phyloP scores from a whole-genome alignment of 2,113 vertebrate genomes.

The Anthoscopus minutus region DNA sequence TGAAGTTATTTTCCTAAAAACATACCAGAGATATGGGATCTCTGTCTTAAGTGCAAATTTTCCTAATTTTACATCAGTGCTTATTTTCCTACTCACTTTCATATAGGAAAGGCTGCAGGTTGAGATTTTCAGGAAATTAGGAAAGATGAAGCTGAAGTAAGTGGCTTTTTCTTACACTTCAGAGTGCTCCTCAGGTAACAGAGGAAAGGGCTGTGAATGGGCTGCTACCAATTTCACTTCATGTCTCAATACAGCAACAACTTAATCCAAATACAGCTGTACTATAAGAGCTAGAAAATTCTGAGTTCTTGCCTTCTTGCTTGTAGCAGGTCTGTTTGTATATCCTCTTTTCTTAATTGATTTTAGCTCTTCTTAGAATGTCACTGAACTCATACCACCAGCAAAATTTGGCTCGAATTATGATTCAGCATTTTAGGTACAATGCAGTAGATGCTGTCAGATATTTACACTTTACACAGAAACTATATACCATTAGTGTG shows the following conservation, averaged over 20 bases:
- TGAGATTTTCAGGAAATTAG: neutral
- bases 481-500: neutral
- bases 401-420: neutral
- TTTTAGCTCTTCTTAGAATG: neutral
- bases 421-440: neutral
- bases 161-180: neutral
- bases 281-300: neutral
- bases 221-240: neutral
- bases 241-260: neutral
- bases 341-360: neutral
- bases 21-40: neutral
- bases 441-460: neutral
- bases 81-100: neutral
- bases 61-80: neutral
- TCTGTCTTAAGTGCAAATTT: neutral
- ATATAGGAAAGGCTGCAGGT: neutral
- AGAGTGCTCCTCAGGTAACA: neutral
- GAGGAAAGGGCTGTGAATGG: neutral
- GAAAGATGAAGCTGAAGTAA: neutral
- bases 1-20: neutral
- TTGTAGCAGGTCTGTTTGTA: neutral
- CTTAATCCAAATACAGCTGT: neutral
- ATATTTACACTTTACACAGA: neutral
- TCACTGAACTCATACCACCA: neutral
- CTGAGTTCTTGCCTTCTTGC: neutral